Evolutionary conservation across 2,888 invertebrate species (phyloP), one percentile per base, ranked within the genome.

Genomic region (Dromius quadrimaculatus): DNA sequence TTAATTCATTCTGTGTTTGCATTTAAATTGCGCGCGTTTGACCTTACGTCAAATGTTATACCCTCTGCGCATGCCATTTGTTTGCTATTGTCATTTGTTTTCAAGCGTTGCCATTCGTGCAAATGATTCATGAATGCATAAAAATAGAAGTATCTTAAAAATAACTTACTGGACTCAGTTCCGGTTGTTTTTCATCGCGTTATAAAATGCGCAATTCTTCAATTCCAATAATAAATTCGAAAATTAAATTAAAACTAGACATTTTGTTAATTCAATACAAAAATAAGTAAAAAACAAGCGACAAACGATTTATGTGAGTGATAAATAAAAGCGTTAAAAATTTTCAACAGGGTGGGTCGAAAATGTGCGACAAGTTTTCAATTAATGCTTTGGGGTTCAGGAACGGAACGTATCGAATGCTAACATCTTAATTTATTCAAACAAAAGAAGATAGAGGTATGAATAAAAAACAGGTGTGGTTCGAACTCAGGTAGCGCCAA

Each of bases 391-490:
- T 38, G 23, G 62, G 38, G 23, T 62, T 62, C 22, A 62, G 43
- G 11, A 41, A 20, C 38, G 22, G 62, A 41, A 50, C 17, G 17
- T 66, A 66, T 66, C 66, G 66, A 57, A 54, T 15, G 41, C 13
- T 43, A 66, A 66, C 66, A 66, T 66, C 66, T 66, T 54, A 66
- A 66, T 66, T 66, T 66, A 66, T 66, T 66, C 66, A 22, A 63
- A 63, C 43, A 13, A 15, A 11, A 13, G 36, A 38, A 41, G 43
- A 62, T 41, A 62, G 38, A 11, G 23, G 23, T 41, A 62, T 62
- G 41, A 62, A 62, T 23, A 57, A 66, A 66, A 66, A 66, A 66
- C 66, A 66, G 66, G 66, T 66, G 66, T 66, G 54, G 50, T 19
- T 8, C 36, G n/a, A 57, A 65, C 38, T 54, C 66, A 66, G 66